phyloP scores from a whole-genome alignment of 1,140 invertebrate species.

The Oryctes rhinoceros region DNA sequence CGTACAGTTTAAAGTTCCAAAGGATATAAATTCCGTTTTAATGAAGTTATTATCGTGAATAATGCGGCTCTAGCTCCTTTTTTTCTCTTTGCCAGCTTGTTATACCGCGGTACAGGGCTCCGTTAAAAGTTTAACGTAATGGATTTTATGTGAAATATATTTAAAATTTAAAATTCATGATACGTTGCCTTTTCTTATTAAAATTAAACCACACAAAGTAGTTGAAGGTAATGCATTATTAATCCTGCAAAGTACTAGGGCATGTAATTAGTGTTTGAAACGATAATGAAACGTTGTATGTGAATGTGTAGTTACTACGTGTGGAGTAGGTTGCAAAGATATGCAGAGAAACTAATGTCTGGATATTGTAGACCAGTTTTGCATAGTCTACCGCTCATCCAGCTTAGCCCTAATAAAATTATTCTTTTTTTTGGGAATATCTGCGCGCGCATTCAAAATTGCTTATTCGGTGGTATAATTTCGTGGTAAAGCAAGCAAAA shows the following conservation, averaged over 20 bases:
- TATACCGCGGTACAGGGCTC: background rate
- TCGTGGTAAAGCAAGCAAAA: too few species aligned
- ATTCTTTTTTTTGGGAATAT: too few species aligned
- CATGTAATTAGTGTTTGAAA: too few species aligned
- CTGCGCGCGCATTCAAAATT: too few species aligned
- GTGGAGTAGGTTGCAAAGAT: too few species aligned
- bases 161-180: background rate
- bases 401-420: too few species aligned
- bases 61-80: background rate
- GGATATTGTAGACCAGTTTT: too few species aligned
- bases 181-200: background rate
- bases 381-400: too few species aligned
- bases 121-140: background rate
- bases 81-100: background rate
- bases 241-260: background rate
- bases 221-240: background rate
- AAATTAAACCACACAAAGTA: background rate
- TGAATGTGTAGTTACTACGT: too few species aligned
- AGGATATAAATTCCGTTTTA: conserved; percentile 14
- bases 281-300: too few species aligned
- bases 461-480: too few species aligned
- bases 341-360: too few species aligned
- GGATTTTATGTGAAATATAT: background rate
- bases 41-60: conserved; percentile 29
- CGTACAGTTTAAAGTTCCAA: background rate